Conservation (phyloP, 2,888 invertebrate genomes). For the Volucella inanis region DNA sequence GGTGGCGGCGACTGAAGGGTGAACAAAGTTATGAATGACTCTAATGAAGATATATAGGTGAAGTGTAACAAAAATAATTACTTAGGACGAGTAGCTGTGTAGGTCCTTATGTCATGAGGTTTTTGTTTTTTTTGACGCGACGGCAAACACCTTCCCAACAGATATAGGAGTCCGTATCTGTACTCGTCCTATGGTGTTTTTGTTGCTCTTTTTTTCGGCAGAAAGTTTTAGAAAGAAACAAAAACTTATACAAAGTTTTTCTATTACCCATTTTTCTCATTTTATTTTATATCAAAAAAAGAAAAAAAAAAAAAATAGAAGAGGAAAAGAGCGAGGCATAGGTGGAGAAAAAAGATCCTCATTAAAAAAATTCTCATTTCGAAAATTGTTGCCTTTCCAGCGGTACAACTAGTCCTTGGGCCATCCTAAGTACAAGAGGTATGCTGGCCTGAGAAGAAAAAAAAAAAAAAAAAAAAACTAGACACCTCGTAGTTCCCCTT, state of each 20-base stretch:
- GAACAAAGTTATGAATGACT: slow-evolving; percentile 72
- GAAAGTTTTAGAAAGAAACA: slow-evolving; percentile 30
- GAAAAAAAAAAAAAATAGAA: neutral
- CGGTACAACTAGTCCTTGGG: slow-evolving; percentile 66
- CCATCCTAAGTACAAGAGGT: slow-evolving; percentile 44
- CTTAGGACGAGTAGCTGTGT: slow-evolving; percentile 56
- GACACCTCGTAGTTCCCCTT: neutral
- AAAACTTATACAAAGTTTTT: slow-evolving; percentile 35
- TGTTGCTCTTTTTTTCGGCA: slow-evolving; percentile 1
- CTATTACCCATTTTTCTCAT: slow-evolving; percentile 30
- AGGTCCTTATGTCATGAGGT: neutral
- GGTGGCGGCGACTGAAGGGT: neutral
- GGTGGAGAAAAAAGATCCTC: slow-evolving; percentile 57
- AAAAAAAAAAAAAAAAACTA: too few relatives aligned
- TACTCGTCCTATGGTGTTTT: neutral
- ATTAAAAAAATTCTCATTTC: slow-evolving; percentile 71
- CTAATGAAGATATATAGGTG: slow-evolving; percentile 69
- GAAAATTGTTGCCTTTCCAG: slow-evolving; percentile 54
- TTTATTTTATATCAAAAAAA: slow-evolving; percentile 24
- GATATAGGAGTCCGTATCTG: neutral
- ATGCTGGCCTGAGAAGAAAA: slow-evolving; percentile 40
- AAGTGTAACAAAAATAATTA: slow-evolving; percentile 72
- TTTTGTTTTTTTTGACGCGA: slow-evolving; percentile 32
- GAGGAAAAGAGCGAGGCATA: neutral
- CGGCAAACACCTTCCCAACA: neutral